Evolutionary conservation across 30 jellyfish, hydroid and myxozoan species (phyloP).

Genomic region (Aurelia aurita complex sp. Pacific): DNA sequence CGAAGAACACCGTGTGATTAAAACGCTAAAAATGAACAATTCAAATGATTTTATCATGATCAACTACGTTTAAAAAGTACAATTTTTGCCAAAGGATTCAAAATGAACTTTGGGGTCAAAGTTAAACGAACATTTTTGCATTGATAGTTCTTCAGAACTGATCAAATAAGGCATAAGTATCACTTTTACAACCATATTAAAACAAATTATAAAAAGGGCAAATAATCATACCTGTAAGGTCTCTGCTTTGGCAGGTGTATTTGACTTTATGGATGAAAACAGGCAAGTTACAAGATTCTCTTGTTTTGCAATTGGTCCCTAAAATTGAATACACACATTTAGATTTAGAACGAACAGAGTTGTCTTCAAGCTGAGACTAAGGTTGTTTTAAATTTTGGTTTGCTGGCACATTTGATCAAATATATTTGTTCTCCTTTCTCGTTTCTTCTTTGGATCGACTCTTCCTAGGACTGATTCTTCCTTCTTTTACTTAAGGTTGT

Average conservation of each 20-base stretch:
- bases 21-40: too few species aligned
- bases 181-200: not conserved
- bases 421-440: not conserved
- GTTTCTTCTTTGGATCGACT: too few species aligned
- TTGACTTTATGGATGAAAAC: slow-evolving; percentile 52
- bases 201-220: not conserved
- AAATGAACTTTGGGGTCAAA: too few species aligned
- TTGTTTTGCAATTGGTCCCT: slow-evolving; percentile 51
- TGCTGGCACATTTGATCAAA: too few species aligned
- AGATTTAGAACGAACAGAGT: too few species aligned
- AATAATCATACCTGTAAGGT: slow-evolving; percentile 50
- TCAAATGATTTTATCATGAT: too few species aligned
- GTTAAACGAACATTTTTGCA: too few species aligned
- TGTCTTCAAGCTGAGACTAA: too few species aligned
- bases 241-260: slow-evolving; percentile 60
- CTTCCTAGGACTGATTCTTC: not conserved
- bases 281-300: slow-evolving; percentile 52
- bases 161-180: not conserved
- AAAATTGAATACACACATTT: not conserved
- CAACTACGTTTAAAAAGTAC: too few species aligned
- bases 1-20: too few species aligned
- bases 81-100: too few species aligned
- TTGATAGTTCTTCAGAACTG: not conserved
- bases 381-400: too few species aligned
- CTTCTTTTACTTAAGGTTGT: not conserved